phyloP scores from a whole-genome alignment of 2,797 vertebrate genomes.

The Phalloptychus januarius region DNA sequence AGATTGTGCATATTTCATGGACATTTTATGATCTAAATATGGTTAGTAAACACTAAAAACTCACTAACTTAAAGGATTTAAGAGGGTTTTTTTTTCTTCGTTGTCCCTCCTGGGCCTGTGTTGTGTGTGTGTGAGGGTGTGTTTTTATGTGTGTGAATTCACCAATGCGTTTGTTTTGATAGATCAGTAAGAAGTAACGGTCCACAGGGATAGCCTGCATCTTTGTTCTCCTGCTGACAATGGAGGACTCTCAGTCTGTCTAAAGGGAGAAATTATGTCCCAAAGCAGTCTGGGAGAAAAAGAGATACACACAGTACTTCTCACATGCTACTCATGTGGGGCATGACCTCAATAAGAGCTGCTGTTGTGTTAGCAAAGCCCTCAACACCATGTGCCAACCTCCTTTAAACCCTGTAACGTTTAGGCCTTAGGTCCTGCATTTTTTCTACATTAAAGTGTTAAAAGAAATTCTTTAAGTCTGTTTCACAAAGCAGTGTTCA shows the following conservation, averaged over 20 bases:
- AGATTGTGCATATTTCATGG: background rate
- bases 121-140: conserved; percentile 17
- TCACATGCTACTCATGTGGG: conserved; percentile 78
- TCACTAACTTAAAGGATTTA: conserved; percentile 21
- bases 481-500: background rate
- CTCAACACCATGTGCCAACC: conserved; percentile 65
- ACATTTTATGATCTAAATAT: background rate
- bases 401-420: conserved; percentile 64
- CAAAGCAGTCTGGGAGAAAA: conserved; percentile 72
- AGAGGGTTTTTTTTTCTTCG: background rate
- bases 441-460: background rate
- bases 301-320: conserved; percentile 60
- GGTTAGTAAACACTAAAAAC: conserved; percentile 23
- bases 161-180: conserved; percentile 63
- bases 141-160: conserved; percentile 40
- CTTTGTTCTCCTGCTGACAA: conserved; percentile 80
- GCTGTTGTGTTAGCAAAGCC: conserved; percentile 68
- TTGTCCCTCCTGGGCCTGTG: conserved; percentile 26
- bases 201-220: conserved; percentile 66
- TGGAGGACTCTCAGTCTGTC: conserved; percentile 70
- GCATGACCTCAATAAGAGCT: conserved; percentile 76
- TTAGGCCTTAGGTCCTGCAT: conserved; percentile 54
- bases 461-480: conserved; percentile 2
- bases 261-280: conserved; percentile 72
- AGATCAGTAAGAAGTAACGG: conserved; percentile 71